Conservation (phyloP, 2,888 invertebrate genomes). For the Callosobruchus maculatus region DNA sequence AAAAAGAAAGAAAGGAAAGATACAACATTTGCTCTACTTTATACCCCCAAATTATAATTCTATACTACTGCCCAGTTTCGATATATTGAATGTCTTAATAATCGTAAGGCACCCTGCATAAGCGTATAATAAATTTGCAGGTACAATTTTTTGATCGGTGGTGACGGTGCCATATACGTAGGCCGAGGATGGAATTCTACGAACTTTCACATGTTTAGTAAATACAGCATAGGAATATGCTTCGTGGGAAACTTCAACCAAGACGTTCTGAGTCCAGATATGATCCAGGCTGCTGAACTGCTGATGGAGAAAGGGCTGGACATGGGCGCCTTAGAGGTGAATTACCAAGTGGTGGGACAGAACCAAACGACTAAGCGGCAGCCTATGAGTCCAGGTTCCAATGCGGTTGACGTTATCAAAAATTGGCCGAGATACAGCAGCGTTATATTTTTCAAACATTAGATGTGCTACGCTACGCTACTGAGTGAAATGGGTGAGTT, state of each 20-base stretch:
- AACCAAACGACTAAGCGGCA: constrained; percentile 49
- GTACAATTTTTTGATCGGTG: constrained; percentile 52
- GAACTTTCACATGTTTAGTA: constrained; percentile 41
- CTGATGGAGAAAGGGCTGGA: constrained; percentile 49
- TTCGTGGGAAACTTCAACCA: constrained; percentile 52
- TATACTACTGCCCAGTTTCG: too few relatives aligned
- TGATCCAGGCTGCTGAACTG: constrained; percentile 49
- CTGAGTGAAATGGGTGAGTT: background rate
- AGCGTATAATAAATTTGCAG: background rate
- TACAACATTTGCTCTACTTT: too few relatives aligned
- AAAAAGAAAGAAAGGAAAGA: too few relatives aligned
- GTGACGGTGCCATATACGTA: constrained; percentile 55
- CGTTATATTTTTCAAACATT: background rate
- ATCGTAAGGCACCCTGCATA: constrained; percentile 33
- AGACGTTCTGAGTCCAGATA: constrained; percentile 44
- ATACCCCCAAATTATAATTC: too few relatives aligned
- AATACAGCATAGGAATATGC: constrained; percentile 38
- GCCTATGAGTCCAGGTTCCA: constrained; percentile 53
- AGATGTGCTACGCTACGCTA: constrained; percentile 1
- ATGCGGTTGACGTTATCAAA: constrained; percentile 50
- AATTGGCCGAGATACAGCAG: constrained; percentile 49
- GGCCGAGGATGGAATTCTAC: constrained; percentile 54
- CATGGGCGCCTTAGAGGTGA: constrained; percentile 43
- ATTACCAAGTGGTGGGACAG: constrained; percentile 53
- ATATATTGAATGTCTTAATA: too few relatives aligned